These are phyloP conservation scores for Tipula unca DNA, from an alignment of 2,888 invertebrate species.

Conservation along the genomic window DNA sequence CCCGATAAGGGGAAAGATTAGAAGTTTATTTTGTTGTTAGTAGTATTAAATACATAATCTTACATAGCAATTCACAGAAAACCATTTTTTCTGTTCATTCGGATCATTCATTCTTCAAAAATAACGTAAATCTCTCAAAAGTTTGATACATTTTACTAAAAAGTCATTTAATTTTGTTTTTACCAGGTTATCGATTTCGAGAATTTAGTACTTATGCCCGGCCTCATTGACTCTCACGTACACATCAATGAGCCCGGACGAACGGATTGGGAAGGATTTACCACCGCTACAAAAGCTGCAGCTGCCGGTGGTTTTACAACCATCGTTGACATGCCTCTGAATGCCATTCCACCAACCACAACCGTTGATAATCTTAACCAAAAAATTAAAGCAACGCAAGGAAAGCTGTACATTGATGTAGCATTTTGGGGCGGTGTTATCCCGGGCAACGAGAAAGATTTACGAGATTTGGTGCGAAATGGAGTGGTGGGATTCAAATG, in stretches of 20 bases:
- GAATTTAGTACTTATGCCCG: slow-evolving; percentile 53
- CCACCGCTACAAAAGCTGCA: slow-evolving; percentile 60
- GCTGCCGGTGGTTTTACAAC: slow-evolving; percentile 65
- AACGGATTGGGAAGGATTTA: slow-evolving; percentile 63
- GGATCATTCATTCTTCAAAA: too few species aligned
- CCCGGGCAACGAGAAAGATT: slow-evolving; percentile 54
- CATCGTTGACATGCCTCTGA: slow-evolving; percentile 65
- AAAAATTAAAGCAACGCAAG: slow-evolving; percentile 51
- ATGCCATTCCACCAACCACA: slow-evolving; percentile 64
- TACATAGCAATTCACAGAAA: too few species aligned
- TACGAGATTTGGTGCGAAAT: slow-evolving; percentile 49
- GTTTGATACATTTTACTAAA: too few species aligned
- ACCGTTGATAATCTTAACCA: slow-evolving; percentile 50
- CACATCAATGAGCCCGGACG: slow-evolving; percentile 67
- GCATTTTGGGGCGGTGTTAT: slow-evolving; percentile 76
- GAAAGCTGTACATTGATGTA: slow-evolving; percentile 56
- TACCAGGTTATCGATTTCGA: slow-evolving; percentile 44
- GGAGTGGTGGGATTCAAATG: slow-evolving; percentile 71
- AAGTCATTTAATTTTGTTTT: too few species aligned
- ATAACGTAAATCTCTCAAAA: too few species aligned
- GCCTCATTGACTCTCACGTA: slow-evolving; percentile 62
- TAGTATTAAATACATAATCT: too few species aligned
- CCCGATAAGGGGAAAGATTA: too few species aligned
- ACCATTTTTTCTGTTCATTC: too few species aligned
- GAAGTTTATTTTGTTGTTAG: too few species aligned